phyloP scores from a whole-genome alignment of 2,888 invertebrate genomes.

The Tineola bisselliella region DNA sequence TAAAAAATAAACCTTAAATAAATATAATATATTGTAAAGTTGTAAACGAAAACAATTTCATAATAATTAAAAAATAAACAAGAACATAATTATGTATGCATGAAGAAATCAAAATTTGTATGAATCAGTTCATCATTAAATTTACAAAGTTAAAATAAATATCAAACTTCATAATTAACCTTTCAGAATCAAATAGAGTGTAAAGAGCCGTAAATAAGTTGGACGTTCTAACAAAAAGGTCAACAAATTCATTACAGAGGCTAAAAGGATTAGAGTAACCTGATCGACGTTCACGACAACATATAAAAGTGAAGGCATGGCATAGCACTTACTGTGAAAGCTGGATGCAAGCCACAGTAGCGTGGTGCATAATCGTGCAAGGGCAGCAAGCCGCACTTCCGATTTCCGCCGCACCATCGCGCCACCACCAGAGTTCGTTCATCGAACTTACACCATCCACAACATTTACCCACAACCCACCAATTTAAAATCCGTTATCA shows the following conservation, averaged over 20 bases:
- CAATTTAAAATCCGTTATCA: constrained; percentile 20
- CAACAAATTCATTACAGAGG: constrained; percentile 1
- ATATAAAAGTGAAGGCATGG: neutral
- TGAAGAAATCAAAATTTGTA: too few relatives aligned
- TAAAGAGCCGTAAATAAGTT: neutral
- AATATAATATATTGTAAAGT: too few relatives aligned
- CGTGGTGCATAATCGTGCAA: constrained; percentile 43
- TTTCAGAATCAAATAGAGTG: neutral
- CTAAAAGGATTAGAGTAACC: constrained; percentile 1
- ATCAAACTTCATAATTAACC: constrained; percentile 11
- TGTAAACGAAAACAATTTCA: too few relatives aligned
- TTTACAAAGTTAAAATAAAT: constrained; percentile 12
- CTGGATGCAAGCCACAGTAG: constrained; percentile 52
- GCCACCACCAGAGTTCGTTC: constrained; percentile 49
- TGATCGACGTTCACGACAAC: neutral
- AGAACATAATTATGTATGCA: too few relatives aligned
- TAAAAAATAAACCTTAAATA: too few relatives aligned
- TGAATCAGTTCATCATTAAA: neutral
- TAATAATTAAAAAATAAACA: too few relatives aligned
- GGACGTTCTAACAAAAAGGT: neutral
- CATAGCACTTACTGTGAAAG: constrained; percentile 53
- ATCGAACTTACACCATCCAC: constrained; percentile 48
- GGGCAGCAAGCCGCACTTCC: constrained; percentile 34
- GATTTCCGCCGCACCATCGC: constrained; percentile 28
- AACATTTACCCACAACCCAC: constrained; percentile 34